phyloP scores from a whole-genome alignment of 1,140 invertebrate species.

The Pseudomyrmex sp. region DNA sequence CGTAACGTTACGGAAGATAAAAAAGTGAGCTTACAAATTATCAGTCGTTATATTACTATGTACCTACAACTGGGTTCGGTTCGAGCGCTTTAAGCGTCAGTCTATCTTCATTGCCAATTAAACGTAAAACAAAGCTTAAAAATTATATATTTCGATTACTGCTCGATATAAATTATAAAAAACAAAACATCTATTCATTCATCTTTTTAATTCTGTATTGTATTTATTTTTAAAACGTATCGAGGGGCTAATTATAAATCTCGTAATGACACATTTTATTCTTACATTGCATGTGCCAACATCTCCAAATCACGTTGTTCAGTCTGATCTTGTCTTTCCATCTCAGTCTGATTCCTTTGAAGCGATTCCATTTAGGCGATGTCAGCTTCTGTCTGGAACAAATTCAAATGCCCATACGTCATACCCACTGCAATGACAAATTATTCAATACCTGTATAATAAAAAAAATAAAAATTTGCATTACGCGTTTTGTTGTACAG shows the following conservation, averaged over 20 bases:
- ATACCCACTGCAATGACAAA: constrained; percentile 65
- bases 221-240: background rate
- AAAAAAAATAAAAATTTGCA: background rate
- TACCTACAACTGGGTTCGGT: too few species aligned
- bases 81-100: too few species aligned
- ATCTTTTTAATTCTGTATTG: too few species aligned
- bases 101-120: too few species aligned
- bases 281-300: constrained; percentile 99
- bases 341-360: constrained; percentile 97
- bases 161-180: too few species aligned
- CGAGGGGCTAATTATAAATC: background rate
- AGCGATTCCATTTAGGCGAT: constrained; percentile 99
- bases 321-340: constrained; percentile 99
- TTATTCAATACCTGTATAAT: background rate
- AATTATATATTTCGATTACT: too few species aligned
- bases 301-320: constrained; percentile 99
- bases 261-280: constrained; percentile 67
- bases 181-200: too few species aligned
- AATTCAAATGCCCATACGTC: constrained; percentile 78
- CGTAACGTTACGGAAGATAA: constrained; percentile 5
- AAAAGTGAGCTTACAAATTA: background rate
- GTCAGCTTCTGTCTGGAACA: constrained; percentile 97
- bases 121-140: too few species aligned
- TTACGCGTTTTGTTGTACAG: too few species aligned
- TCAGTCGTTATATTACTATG: background rate